Evolutionary conservation across 2,113 vertebrate genomes (phyloP), one percentile per base, ranked within the genome.

Genomic region (Chrysochloris asiatica): DNA sequence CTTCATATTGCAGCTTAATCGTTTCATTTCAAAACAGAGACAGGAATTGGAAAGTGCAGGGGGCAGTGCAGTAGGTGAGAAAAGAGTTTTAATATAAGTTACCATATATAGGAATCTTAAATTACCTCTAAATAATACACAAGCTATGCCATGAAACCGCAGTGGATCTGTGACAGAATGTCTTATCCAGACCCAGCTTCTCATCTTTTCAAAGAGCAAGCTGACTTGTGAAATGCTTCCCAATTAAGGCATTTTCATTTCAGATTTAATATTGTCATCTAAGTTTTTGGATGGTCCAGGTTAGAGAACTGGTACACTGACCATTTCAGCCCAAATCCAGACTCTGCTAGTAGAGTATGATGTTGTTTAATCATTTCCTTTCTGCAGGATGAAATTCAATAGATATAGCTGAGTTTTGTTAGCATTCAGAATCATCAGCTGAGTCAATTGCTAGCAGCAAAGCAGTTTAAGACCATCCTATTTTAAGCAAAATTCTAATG

Each of bases 11-110:
- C 72, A 94, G 81, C 45, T 94, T 92, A 93, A 93, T 91, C 95
- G 95, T 79, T 95, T 95, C 93, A 80, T 96, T 93, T 56, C 88
- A 86, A 96, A 96, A 93, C 91, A 93, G 95, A 95, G 93, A 75
- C 86, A 71, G 50, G 80, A 81, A 94, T 80, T 93, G 79, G 87
- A 95, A 95, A 94, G 84, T n/a, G n/a, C 76, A 90, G 84, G 72
- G 54, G 43, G 88, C 83, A 89, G 90, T 75, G 69, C 45, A 92
- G 56, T 80, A 91, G 94, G 61, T 92, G 82, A 96, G 93, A 94
- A 92, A 36, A 97, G 93, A 93, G 89, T 92, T 95, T 93, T 90
- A 91, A 67, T 92, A 65, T 93, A 47, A 86, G 67, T 93, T 93
- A 43, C 91, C 79, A 83, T 88, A 56, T 90, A 84, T 79, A 84